Base-by-base conservation (phyloP, 2,888 invertebrate genomes). In the Halocaridina rubra region DNA sequence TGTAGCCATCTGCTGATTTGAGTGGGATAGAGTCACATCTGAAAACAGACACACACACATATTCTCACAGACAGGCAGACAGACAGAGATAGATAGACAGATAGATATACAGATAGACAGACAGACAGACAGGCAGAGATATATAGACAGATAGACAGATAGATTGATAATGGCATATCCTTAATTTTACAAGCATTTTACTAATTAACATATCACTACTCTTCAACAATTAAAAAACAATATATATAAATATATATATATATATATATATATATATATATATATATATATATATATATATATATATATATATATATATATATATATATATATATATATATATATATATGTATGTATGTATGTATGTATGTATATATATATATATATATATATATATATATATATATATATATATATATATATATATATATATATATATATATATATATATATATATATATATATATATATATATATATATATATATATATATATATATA, bases 361-460 rank as follows among this genome's bases (percentile, higher is more conserved):
- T 61, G 19, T 61, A 61, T 61, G 19, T 61, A 61, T 61, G 19
- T 61, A 61, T 61, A 61, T 61, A 61, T 61, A 61, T 61, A 61
- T 61, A 61, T 61, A 61, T 61, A 39, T 39, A 39, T 39, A 39
- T 39, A 39, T 39, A 39, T 39, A 39, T 39, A 39, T 39, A 39
- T 39, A 39, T 39, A 39, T 39, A 39, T 39, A 61, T 22, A 61
- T 61, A 2, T 61, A 61, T 61, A 19, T 19, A 2, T 61, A 61
- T 19, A 61, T 61, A 61, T 61, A 61, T 2, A 61, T 61, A 2
- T 61, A 2, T 2, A 61, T 61, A 2, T 1, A 61, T 61, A 61
- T 61, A 2, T 61, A 61, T 61, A 61, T 61, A 61, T 61, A 61
- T 61, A 61, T 61, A 61, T 61, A 61, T 61, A 61, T 61, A 61